Conservation (phyloP, 2,888 invertebrate species). For the Saturnia japonica region DNA sequence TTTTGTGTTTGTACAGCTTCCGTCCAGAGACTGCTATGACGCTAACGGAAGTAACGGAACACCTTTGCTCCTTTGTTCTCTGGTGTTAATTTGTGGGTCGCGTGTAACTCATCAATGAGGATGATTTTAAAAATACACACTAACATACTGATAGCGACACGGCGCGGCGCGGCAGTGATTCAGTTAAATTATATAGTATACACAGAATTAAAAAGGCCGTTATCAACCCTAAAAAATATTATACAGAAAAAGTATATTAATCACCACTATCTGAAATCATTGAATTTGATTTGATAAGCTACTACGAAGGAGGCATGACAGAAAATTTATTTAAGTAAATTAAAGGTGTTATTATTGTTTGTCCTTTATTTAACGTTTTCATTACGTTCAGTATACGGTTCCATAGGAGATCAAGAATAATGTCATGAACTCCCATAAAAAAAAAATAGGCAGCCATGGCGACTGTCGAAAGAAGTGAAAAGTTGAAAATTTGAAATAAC, state of each 20-base stretch:
- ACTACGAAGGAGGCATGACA: background rate
- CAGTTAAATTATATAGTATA: background rate
- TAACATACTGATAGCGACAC: constrained; percentile 9
- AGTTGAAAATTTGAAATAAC: no score
- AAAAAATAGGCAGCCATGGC: no score
- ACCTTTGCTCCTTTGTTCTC: constrained; percentile 51
- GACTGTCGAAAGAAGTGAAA: no score
- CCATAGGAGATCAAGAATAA: background rate
- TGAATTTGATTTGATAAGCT: background rate
- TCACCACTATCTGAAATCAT: background rate
- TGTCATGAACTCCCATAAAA: background rate
- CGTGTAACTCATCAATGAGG: constrained; percentile 45
- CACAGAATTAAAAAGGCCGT: background rate
- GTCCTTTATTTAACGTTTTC: background rate
- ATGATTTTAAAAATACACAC: constrained; percentile 33
- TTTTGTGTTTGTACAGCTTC: constrained; percentile 47
- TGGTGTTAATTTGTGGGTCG: constrained; percentile 52
- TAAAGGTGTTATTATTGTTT: background rate
- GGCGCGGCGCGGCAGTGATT: background rate
- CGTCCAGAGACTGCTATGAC: constrained; percentile 45
- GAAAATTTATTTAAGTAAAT: background rate
- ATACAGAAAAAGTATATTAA: background rate
- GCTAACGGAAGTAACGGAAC: constrained; percentile 60
- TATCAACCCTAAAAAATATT: background rate
- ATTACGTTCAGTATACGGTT: background rate